Evolutionary conservation across 1,140 invertebrate species (phyloP), one percentile per base, ranked within the genome.

Genomic region (Camponotus floridanus): DNA sequence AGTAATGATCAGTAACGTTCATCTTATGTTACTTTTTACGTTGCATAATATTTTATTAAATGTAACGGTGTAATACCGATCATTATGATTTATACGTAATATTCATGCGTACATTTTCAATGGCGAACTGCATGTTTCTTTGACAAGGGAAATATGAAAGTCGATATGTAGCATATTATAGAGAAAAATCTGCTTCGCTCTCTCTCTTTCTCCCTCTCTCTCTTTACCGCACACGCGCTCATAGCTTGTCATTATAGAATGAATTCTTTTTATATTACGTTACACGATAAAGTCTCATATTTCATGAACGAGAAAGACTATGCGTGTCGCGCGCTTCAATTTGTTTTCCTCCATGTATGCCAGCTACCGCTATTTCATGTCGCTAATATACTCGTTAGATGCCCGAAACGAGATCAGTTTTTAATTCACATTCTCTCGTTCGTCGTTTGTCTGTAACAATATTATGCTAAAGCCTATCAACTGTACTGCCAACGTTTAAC

Each of bases 211-310:
- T 51, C 15, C 18, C 15, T 51, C 48, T 51, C 3, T 51, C 15
- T 18, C 15, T 3, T 5, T 5, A 11, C 42, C 48, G 6, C 48
- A 51, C 0, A 51, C 48, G 15, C 48, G 48, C 15, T 3, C 48
- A 48, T 3, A 51, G 39, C 55, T 55, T 11, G 42, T 36, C 65
- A 59, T 87, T 87, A 85, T 57, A 85, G 33, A 78, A 42, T 65
- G n/a, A 70, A 87, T 78, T 85, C 76, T 87, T 78, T 70, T 39
- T 36, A 36, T 33, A 83, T 76, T 74, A 86, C n/a, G 39, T 31
- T 21, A 26, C 61, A 65, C 48, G 45, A 81, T 33, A 65, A 45
- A 48, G n/a, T 33, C 13, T 11, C 39, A 67, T 86, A 80, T 67
- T 67, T 83, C n/a, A 86, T 39, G 8, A 5, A 4, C 0, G 3